These are phyloP conservation scores for Hippocampus barbouri DNA, from an alignment of 2,113 vertebrate species.

Conservation along the genomic window DNA sequence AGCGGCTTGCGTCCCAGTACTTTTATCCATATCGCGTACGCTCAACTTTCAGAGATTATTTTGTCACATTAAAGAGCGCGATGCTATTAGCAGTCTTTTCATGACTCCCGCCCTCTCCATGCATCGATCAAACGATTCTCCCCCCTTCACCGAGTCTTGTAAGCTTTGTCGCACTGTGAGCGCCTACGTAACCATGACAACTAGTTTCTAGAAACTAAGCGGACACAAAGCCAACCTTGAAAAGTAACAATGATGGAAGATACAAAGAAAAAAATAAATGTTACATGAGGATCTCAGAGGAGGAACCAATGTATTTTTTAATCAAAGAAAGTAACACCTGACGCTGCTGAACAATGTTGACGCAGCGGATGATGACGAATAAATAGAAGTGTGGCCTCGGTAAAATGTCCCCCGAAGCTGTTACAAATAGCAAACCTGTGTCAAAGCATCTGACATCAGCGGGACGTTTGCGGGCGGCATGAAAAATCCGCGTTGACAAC, in stretches of 20 bases:
- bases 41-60: background rate
- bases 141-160: background rate
- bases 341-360: background rate
- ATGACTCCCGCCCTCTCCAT: background rate
- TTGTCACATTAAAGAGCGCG: background rate
- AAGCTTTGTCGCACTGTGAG: background rate
- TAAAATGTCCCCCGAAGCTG: constrained; percentile 1
- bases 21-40: background rate
- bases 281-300: background rate
- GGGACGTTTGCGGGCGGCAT: constrained; percentile 2
- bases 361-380: constrained; percentile 5
- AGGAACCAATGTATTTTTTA: background rate
- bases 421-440: constrained; percentile 18
- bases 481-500: constrained; percentile 20
- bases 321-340: background rate
- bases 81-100: constrained; percentile 1
- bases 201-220: background rate
- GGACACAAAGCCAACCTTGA: background rate
- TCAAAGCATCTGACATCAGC: constrained; percentile 19
- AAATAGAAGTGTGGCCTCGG: background rate
- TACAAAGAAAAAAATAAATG: background rate
- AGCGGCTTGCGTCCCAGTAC: background rate
- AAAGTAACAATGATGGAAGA: background rate
- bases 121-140: background rate
- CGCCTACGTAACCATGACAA: background rate